Evolutionary conservation across 2,888 invertebrate genomes (phyloP).

Genomic region (Tetragonula carbonaria): DNA sequence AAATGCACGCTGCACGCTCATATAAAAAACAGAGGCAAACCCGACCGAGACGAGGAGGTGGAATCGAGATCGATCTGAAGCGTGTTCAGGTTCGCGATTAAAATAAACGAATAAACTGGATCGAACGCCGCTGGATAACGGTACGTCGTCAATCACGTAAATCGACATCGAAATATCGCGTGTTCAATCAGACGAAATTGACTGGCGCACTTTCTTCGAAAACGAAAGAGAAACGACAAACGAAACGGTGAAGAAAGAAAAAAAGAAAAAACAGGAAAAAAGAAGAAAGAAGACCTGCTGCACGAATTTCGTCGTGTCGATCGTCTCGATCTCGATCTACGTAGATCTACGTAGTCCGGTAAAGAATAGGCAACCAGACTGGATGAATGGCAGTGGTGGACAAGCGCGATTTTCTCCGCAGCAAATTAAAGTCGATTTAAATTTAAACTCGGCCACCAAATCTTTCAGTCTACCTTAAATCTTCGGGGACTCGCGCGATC

Average conservation of each 20-base stretch:
- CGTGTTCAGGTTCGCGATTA: conserved; percentile 3
- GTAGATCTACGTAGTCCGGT: not conserved
- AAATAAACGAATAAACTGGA: conserved; percentile 28
- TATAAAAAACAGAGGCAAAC: conserved; percentile 31
- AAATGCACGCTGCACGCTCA: conserved; percentile 32
- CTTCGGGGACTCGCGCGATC: conserved; percentile 53
- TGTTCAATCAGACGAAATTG: not conserved
- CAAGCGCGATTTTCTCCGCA: conserved; percentile 5
- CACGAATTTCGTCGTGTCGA: not conserved
- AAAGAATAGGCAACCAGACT: not conserved
- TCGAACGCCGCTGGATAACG: conserved; percentile 24
- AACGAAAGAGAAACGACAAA: conserved; percentile 15
- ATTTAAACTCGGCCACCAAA: conserved; percentile 55
- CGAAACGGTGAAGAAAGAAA: not conserved
- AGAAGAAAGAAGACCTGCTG: not conserved
- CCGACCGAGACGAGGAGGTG: not conserved
- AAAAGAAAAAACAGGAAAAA: not conserved
- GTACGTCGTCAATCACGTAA: conserved; percentile 37
- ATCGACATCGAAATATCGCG: conserved; percentile 17
- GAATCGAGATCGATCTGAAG: conserved; percentile 19
- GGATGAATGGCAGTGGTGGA: not conserved
- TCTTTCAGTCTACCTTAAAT: conserved; percentile 48
- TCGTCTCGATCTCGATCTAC: not conserved
- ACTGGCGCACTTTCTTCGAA: not conserved
- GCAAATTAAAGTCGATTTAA: conserved; percentile 56